Percentiles rank a stretch among this genome's conserved stretches.
phyloP scores from a whole-genome alignment of 2,888 invertebrate species.

The Hemithea aestivaria region DNA sequence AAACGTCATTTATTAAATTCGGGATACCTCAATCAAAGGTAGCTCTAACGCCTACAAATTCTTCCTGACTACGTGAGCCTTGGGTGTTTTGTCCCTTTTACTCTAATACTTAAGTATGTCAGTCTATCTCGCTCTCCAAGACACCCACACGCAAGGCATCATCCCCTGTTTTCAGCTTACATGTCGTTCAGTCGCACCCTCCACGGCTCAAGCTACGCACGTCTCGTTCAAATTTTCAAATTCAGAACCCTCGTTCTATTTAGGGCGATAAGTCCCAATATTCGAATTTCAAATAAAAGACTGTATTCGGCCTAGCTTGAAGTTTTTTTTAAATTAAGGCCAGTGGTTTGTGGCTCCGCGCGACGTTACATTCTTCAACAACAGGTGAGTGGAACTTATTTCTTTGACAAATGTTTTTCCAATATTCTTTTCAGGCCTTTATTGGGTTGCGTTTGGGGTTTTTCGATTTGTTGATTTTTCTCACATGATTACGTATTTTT shows the following conservation, averaged over 20 bases:
- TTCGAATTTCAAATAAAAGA: constrained; percentile 6
- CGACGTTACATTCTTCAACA: constrained; percentile 29
- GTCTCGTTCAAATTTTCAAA: constrained; percentile 22
- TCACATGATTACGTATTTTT: too few relatives aligned
- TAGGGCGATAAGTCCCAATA: constrained; percentile 2
- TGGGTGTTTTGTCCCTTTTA: constrained; percentile 37
- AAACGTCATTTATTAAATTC: constrained; percentile 52
- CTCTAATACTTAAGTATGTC: constrained; percentile 18
- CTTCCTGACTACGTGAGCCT: constrained; percentile 58
- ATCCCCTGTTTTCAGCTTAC: constrained; percentile 62
- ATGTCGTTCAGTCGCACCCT: constrained; percentile 62
- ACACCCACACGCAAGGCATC: constrained; percentile 63
- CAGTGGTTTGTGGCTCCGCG: constrained; percentile 34
- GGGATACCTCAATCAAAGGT: constrained; percentile 60
- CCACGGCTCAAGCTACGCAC: constrained; percentile 36
- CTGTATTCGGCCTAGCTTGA: constrained; percentile 10
- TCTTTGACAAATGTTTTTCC: background rate
- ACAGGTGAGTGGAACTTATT: constrained; percentile 36
- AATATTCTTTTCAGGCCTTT: too few relatives aligned
- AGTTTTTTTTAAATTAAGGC: constrained; percentile 23
- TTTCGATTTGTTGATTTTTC: too few relatives aligned
- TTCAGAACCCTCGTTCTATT: constrained; percentile 13
- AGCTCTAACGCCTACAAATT: constrained; percentile 67
- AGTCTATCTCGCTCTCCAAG: constrained; percentile 38
- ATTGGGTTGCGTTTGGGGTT: too few relatives aligned